These are phyloP conservation scores for Druceiella hillmani DNA, from an alignment of 2,888 invertebrate genomes.

Conservation along the genomic window DNA sequence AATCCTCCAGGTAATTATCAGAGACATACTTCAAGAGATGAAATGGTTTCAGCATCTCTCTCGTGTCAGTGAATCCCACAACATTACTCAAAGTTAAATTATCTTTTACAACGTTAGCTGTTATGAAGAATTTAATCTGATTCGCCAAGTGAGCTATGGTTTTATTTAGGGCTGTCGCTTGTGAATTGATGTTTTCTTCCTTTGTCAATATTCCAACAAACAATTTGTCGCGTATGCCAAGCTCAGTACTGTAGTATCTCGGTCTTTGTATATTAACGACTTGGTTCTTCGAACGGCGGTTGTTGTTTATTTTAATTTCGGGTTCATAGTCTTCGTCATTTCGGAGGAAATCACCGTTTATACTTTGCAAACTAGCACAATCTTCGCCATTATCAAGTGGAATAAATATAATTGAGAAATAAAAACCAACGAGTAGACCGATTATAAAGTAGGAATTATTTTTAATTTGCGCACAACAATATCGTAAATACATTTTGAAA, in stretches of 20 bases:
- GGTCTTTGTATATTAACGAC: constrained; percentile 71
- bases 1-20: constrained; percentile 84
- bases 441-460: constrained; percentile 54
- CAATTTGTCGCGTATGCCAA: constrained; percentile 86
- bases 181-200: constrained; percentile 62
- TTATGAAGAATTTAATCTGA: constrained; percentile 76
- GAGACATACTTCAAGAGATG: constrained; percentile 85
- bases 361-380: too few relatives aligned
- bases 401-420: constrained; percentile 47
- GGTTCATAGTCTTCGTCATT: too few relatives aligned
- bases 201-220: constrained; percentile 83
- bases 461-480: constrained; percentile 48
- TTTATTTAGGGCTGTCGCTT: constrained; percentile 81
- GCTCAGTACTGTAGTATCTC: constrained; percentile 90
- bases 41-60: constrained; percentile 71
- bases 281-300: too few relatives aligned
- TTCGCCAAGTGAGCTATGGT: constrained; percentile 82
- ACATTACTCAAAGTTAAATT: constrained; percentile 38
- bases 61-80: constrained; percentile 56
- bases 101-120: constrained; percentile 48
- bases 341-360: too few relatives aligned
- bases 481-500: too few relatives aligned
- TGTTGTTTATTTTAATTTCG: too few relatives aligned
- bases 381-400: too few relatives aligned
- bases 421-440: constrained; percentile 51